Evolutionary conservation across 2,888 invertebrate genomes (phyloP).

Genomic region (Heterodera filipjevi): DNA sequence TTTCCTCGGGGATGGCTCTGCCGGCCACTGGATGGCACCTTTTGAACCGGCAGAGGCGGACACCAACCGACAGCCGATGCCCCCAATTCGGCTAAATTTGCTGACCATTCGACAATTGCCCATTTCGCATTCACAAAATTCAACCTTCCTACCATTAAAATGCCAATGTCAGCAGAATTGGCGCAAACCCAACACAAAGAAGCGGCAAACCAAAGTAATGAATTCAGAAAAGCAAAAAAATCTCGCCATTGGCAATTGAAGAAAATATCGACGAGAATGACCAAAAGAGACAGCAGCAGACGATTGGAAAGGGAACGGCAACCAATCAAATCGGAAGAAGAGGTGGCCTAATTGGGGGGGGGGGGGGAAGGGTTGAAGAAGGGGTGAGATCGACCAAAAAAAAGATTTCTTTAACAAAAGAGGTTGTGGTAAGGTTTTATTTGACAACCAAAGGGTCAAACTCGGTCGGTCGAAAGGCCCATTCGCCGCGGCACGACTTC

Average conservation of each 20-base stretch:
- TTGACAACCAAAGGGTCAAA: background rate
- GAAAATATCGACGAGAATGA: background rate
- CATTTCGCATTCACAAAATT: background rate
- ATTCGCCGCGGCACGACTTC: background rate
- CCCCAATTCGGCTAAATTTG: background rate
- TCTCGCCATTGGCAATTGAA: background rate
- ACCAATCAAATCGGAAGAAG: background rate
- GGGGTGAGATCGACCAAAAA: too few relatives aligned
- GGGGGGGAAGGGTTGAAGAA: too few relatives aligned
- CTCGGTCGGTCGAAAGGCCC: background rate
- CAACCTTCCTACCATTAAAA: background rate
- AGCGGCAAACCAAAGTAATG: background rate
- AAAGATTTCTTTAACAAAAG: too few relatives aligned
- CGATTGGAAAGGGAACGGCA: too few relatives aligned
- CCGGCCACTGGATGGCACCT: slow-evolving; percentile 17
- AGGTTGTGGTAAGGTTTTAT: background rate
- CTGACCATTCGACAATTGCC: background rate
- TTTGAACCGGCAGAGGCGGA: background rate
- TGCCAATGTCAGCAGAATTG: background rate
- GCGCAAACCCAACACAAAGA: background rate
- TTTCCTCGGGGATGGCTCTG: slow-evolving; percentile 9
- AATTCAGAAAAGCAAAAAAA: background rate
- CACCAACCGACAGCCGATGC: background rate
- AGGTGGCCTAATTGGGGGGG: background rate
- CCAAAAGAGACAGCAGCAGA: background rate